A percentile compares a stretch with the other conserved stretches of the same genome.
These are phyloP conservation scores for Rutilus rutilus DNA, from an alignment of 2,113 vertebrate species.

Conservation along the genomic window DNA sequence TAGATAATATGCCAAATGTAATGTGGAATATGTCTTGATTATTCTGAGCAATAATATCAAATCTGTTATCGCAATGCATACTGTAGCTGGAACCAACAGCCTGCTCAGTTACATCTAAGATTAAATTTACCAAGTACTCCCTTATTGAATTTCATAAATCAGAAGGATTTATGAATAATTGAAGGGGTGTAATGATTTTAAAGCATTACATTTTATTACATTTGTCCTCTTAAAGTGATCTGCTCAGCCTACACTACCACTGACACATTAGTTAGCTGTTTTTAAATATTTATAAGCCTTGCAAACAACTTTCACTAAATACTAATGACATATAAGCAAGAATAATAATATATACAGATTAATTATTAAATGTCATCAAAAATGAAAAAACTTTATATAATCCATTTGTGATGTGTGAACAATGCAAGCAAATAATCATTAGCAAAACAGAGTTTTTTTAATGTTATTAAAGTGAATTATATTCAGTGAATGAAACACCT, in stretches of 20 bases:
- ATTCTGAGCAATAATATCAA: background rate
- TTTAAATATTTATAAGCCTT: background rate
- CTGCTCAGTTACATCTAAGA: background rate
- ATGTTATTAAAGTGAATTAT: background rate
- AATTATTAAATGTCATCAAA: background rate
- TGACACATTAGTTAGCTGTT: background rate
- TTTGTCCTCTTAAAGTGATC: background rate
- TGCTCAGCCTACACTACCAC: background rate
- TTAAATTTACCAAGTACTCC: background rate
- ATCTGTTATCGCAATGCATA: background rate
- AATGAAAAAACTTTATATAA: background rate
- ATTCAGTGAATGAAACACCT: too few relatives aligned
- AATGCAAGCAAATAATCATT: background rate
- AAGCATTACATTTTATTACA: background rate
- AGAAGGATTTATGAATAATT: constrained; percentile 1
- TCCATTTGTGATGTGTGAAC: background rate
- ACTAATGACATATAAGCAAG: background rate
- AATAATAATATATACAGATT: background rate
- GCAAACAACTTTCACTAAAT: background rate
- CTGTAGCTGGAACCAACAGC: background rate
- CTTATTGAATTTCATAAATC: constrained; percentile 16
- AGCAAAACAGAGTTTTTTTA: background rate
- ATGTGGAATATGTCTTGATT: background rate
- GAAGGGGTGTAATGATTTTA: constrained; percentile 2
- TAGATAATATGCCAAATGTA: background rate